phyloP scores from a whole-genome alignment of 2,113 vertebrate species.

The Mellivora capensis region DNA sequence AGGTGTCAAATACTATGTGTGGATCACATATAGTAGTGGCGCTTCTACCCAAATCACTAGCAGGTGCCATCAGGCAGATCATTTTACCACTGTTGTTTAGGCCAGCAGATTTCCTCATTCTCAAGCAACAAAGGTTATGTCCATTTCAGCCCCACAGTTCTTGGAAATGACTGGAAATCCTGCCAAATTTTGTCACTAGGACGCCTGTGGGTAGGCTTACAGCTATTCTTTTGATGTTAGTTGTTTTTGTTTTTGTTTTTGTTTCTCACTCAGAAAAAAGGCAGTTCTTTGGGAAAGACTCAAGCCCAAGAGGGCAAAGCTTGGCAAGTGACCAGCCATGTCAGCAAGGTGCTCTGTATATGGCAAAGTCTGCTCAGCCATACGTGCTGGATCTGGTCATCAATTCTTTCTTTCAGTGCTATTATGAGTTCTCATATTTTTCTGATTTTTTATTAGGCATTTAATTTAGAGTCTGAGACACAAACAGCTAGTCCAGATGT shows the following conservation, averaged over 20 bases:
- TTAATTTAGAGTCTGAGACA: constrained; percentile 17
- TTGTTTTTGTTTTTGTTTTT: neutral
- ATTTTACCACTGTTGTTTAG: neutral
- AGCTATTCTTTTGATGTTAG: neutral
- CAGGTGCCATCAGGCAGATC: neutral
- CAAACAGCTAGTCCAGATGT: constrained; percentile 37
- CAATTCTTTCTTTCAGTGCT: neutral
- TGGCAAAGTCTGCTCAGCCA: neutral
- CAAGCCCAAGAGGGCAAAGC: neutral
- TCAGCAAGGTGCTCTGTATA: neutral
- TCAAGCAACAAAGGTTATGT: neutral
- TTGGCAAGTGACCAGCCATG: neutral
- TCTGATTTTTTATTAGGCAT: constrained; percentile 5
- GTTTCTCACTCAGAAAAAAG: constrained; percentile 10
- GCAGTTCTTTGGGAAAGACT: neutral
- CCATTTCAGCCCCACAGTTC: neutral
- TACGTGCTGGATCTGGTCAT: neutral
- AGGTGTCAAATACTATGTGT: neutral
- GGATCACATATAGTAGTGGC: neutral
- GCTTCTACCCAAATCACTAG: neutral
- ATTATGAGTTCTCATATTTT: neutral
- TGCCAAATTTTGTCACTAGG: neutral
- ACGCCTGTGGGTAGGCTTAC: neutral
- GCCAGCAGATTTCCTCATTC: neutral
- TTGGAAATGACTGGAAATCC: neutral